phyloP scores from a whole-genome alignment of 2,113 vertebrate genomes.

The Phainopepla nitens region DNA sequence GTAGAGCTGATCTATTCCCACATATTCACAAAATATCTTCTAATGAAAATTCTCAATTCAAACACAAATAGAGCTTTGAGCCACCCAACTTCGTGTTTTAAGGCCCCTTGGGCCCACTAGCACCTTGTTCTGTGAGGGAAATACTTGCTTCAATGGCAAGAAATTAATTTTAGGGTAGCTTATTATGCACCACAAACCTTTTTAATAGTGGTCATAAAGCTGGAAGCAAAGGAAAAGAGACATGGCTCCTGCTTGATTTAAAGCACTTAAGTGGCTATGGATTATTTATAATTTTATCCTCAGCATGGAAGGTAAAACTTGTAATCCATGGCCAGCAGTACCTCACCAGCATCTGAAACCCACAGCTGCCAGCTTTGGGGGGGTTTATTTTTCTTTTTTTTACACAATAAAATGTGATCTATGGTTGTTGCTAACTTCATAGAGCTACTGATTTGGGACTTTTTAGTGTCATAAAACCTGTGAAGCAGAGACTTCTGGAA shows the following conservation, averaged over 20 bases:
- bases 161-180: slow-evolving; percentile 8
- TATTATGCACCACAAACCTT: background rate
- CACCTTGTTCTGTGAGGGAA: background rate
- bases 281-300: slow-evolving; percentile 24
- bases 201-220: background rate
- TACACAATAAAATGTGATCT: slow-evolving; percentile 17
- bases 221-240: background rate
- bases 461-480: slow-evolving; percentile 33
- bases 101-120: background rate
- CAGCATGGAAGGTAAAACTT: background rate
- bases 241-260: background rate
- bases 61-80: background rate
- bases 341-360: background rate
- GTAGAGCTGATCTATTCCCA: background rate
- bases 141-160: background rate
- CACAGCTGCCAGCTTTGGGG: background rate
- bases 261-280: background rate
- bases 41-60: background rate
- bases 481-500: background rate
- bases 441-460: slow-evolving; percentile 37
- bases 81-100: background rate
- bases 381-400: background rate
- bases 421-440: slow-evolving; percentile 44
- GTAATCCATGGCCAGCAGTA: background rate
- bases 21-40: background rate